Evolutionary conservation across 2,797 vertebrate species (phyloP), one percentile per base, ranked within the genome.

Genomic region (Melanotaenia pygmaea): DNA sequence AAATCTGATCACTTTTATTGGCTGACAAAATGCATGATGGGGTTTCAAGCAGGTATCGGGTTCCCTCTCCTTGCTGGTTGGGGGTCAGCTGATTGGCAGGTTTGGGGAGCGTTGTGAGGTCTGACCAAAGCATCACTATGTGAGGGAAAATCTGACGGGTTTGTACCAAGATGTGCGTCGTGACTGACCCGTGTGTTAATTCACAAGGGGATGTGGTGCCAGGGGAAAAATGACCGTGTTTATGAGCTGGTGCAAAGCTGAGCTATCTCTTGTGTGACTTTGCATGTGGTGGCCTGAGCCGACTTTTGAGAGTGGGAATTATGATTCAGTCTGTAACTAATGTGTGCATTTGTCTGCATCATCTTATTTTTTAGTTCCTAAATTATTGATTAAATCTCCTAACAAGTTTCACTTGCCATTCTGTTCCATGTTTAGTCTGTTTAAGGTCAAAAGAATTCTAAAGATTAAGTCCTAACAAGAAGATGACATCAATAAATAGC

Each of bases 1-100:
- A 80, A 91, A 91, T 91, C 64, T 40, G 91, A 92, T 77, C 83
- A 81, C 83, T 90, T 92, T 91, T 93, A 92, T 83, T 86, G 81
- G 69, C 83, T 90, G 90, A 66, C 54, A 47, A 71, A 78, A 76
- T 68, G 45, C 64, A 53, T 47, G 30, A 69, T 28, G 26, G 14
- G 4, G 58, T 64, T 64, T 66, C 57, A 50, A 20, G 32, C 30
- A 2, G 63, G 80, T 20, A 50, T 90, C 75, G 4, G 38, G 75
- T 91, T 85, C 77, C 80, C 60, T 56, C 64, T 65, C 76, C 72
- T 57, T 79, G 28, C 54, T 40, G 45, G 1, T 60, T 34, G 3
- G 80, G 64, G 67, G 66, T 76, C 63, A 54, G 37, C 47, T 58
- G 83, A 87, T 85, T 75, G 74, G 76, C 1, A 0, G 20, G 35